A percentile compares a stretch with the other conserved stretches of the same genome.
Conservation (phyloP, 2,797 vertebrate genomes). For the Hydrolagus colliei region DNA sequence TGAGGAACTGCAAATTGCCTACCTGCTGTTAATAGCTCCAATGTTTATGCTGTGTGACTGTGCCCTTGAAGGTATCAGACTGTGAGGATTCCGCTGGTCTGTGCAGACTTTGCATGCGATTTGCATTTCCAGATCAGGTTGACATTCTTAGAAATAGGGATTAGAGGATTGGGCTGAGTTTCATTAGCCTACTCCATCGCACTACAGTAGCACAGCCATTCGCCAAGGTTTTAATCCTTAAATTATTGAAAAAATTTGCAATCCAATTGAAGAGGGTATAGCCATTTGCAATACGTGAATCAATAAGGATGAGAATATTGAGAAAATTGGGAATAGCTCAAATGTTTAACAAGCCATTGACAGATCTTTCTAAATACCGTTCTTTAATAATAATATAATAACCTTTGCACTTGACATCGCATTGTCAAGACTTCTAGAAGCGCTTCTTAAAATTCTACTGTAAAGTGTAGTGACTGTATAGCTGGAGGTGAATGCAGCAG, state of each 20-base stretch:
- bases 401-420: no score
- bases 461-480: no score
- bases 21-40: conserved; percentile 5
- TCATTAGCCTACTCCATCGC: conserved; percentile 52
- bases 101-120: conserved; percentile 59
- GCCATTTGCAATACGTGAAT: background rate
- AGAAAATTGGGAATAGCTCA: background rate
- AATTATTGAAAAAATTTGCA: no score
- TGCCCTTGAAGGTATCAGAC: conserved; percentile 44
- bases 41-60: conserved; percentile 47
- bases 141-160: conserved; percentile 77
- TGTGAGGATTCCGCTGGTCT: background rate
- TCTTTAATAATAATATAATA: no score
- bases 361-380: no score
- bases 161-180: conserved; percentile 84
- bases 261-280: background rate
- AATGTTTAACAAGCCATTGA: background rate
- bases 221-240: background rate
- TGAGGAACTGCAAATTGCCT: background rate
- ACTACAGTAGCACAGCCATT: conserved; percentile 27
- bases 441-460: no score
- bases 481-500: no score
- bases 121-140: conserved; percentile 56
- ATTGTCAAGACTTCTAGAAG: no score
- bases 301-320: background rate